A percentile compares a stretch with the other conserved stretches of the same genome.
Evolutionary conservation across 1,140 invertebrate genomes (phyloP).

Genomic region (Musca vetustissima): DNA sequence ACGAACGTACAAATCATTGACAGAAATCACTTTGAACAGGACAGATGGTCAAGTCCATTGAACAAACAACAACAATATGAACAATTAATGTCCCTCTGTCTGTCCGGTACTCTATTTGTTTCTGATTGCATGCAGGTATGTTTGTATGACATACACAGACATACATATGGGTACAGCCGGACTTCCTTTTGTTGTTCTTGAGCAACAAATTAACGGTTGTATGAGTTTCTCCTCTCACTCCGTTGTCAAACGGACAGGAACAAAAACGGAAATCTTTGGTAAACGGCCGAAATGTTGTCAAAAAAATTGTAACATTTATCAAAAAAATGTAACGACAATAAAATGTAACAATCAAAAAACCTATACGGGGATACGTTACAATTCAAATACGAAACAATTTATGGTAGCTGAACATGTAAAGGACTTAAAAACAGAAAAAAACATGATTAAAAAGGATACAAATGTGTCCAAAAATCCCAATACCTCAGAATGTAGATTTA

Average conservation of each 20-base stretch:
- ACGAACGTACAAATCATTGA: neutral
- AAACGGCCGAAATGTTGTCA: neutral
- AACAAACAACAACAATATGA: constrained; percentile 15
- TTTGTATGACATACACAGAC: neutral
- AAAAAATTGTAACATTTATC: neutral
- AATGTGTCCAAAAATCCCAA: no score
- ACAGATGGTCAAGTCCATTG: constrained; percentile 12
- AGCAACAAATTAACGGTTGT: constrained; percentile 22
- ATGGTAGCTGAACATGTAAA: constrained; percentile 19
- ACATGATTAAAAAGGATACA: neutral
- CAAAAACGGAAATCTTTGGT: neutral
- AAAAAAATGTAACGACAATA: neutral
- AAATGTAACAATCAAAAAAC: no score
- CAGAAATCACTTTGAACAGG: neutral
- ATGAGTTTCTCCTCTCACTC: constrained; percentile 11
- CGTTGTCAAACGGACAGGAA: no score
- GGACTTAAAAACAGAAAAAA: neutral
- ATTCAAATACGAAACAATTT: constrained; percentile 6
- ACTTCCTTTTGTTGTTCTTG: constrained; percentile 17
- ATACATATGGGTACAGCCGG: no score
- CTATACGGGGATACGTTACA: constrained; percentile 20
- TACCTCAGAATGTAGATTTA: neutral
- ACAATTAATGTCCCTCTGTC: neutral
- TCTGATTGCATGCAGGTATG: no score
- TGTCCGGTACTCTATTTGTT: no score